Evolutionary conservation across 2,797 vertebrate species (phyloP), one percentile per base, ranked within the genome.

Genomic region (Acropternis orthonyx): DNA sequence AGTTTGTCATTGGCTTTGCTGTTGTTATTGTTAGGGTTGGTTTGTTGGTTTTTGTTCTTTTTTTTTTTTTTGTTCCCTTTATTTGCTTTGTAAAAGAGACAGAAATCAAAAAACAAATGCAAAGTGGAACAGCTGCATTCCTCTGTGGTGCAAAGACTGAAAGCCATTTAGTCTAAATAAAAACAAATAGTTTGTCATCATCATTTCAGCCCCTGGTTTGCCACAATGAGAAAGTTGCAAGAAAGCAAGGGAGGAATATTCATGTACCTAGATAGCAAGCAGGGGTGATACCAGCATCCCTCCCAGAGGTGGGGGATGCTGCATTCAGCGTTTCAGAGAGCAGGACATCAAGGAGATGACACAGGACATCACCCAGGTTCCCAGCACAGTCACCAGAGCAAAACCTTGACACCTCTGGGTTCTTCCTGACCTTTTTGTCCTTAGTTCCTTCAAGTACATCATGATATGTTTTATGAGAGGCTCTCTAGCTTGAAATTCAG

Each of bases 121-220:
- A 8, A 36, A 94, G 80, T 26, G 20, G 75, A 87, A 8, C 89
- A 74, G 85, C 88, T 77, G 9, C 80, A 72, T 96, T 90, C 96
- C 94, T 96, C 48, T 37, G 73, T 65, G 44, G 88, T 72, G 79
- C 83, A 91, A 85, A 74, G 85, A 32, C 56, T 2, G 37, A 95
- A 88, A 89, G 52, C 90, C 88, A 69, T 51, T 93, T 94, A 79
- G 76, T 84, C 95, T 90, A 94, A 85, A 91, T 94, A 93, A 67
- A 87, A 87, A 62, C 95, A 95, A 97, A 92, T 82, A 56, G 61
- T 86, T 94, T 96, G 94, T 91, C 93, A 89, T 75, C 83, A 89
- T 93, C 44, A 10, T 66, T 66, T 74, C 92, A 66, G 67, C 23
- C 49, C 63, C 51, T 77, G 51, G 26, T 93, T 95, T 85, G 43